Evolutionary conservation across 2,113 vertebrate genomes (phyloP), one percentile per base, ranked within the genome.

Genomic region (Sapayoa aenigma): DNA sequence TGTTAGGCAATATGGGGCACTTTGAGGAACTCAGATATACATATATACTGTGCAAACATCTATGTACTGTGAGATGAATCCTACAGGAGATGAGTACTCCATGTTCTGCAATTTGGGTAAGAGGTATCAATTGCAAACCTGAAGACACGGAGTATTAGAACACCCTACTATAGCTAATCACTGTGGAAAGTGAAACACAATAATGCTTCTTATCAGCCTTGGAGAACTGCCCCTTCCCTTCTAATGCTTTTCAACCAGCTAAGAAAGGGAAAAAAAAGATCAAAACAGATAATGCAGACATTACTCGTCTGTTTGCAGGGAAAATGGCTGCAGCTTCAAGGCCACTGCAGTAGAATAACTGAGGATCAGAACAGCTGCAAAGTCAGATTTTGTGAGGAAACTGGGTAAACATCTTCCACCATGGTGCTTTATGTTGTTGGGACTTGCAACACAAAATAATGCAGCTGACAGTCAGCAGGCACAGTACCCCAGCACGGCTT

Each of bases 151-250:
- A 76, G 78, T 4, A 52, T 39, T 66, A 83, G 74, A 91, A 88
- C 87, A 74, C 55, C 44, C 71, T 39, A 6, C 5, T 39, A 47
- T 5, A 81, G 82, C 76, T 94, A 63, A 30, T 63, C 82, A 74
- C 42, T 52, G 83, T 84, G 92, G 79, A 95, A 96, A 97, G 56
- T 84, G 90, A 96, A 95, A 95, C 76, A 90, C 85, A 90, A 24
- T 17, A 90, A 80, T 15, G 8, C 71, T 86, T 42, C 90, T 96
- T 88, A 95, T 86, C 88, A 80, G 33, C 41, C 58, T 49, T 18
- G 87, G 80, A 92, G 62, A 89, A 65, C 8, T 84, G 77, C 47
- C 75, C 22, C 87, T 93, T 89, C 73, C 65, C 72, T 94, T 91
- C 75, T 84, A 74, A 23, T n/a, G 81, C 71, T 77, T 94, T 93